A percentile compares a stretch with the other conserved stretches of the same genome.
phyloP scores from a whole-genome alignment of 2,797 vertebrate genomes.

The Falco columbarius region DNA sequence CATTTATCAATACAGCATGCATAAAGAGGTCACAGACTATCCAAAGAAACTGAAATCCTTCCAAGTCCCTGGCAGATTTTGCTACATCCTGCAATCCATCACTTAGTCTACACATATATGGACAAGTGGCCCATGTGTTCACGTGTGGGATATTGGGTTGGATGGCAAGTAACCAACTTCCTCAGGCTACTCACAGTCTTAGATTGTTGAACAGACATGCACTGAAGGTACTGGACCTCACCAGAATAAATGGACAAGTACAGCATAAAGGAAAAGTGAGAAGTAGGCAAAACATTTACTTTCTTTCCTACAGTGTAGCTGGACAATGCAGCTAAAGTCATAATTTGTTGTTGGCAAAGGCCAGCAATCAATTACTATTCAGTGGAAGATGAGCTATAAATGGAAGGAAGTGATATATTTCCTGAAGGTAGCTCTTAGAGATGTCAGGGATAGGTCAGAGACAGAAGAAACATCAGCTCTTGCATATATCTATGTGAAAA shows the following conservation, averaged over 20 bases:
- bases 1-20: slow-evolving; percentile 15
- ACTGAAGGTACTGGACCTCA: background rate
- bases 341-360: background rate
- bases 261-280: background rate
- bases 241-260: background rate
- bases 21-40: slow-evolving; percentile 43
- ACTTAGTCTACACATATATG: background rate
- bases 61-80: slow-evolving; percentile 36
- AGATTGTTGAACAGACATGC: background rate
- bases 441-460: background rate
- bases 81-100: slow-evolving; percentile 1
- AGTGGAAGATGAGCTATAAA: background rate
- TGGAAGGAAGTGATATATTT: background rate
- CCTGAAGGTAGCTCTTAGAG: background rate
- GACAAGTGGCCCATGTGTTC: background rate
- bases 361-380: background rate
- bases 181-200: background rate
- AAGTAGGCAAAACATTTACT: background rate
- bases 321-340: background rate
- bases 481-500: background rate
- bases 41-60: slow-evolving; percentile 43
- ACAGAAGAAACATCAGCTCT: background rate
- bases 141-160: background rate
- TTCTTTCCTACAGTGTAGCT: background rate
- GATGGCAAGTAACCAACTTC: background rate